Evolutionary conservation across 2,797 vertebrate genomes (phyloP).

Genomic region (Galago senegalensis): DNA sequence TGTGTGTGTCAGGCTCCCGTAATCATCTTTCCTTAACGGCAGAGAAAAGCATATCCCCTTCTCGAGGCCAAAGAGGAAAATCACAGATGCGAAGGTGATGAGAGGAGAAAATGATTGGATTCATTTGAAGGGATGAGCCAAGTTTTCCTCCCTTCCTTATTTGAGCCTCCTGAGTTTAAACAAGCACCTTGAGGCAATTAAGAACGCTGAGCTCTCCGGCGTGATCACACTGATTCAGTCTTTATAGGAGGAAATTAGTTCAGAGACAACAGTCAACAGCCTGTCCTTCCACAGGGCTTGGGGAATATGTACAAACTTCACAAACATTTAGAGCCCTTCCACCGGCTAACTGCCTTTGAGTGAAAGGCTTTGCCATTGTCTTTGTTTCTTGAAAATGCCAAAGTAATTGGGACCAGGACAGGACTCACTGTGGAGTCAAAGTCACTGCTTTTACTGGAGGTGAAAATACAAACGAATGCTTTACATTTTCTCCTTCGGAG

Average conservation of each 20-base stretch:
- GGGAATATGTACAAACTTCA: constrained; percentile 39
- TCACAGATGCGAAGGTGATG: constrained; percentile 63
- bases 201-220: constrained; percentile 46
- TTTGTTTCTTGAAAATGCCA: constrained; percentile 72
- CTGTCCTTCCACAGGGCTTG: neutral
- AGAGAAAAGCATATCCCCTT: neutral
- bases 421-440: constrained; percentile 14
- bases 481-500: constrained; percentile 61
- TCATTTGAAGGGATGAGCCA: constrained; percentile 22
- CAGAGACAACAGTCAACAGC: constrained; percentile 29
- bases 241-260: constrained; percentile 73
- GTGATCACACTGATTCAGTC: neutral
- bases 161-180: constrained; percentile 35
- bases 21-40: constrained; percentile 50
- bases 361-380: neutral
- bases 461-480: constrained; percentile 59
- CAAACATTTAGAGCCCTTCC: constrained; percentile 56
- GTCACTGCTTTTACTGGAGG: neutral
- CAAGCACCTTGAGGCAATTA: constrained; percentile 74
- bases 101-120: constrained; percentile 49
- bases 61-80: constrained; percentile 24
- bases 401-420: constrained; percentile 1
- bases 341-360: constrained; percentile 54
- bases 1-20: neutral
- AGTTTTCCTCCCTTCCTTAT: constrained; percentile 36